Base-by-base conservation (phyloP, 1,140 invertebrate genomes). In the Phocides pigmalion region DNA sequence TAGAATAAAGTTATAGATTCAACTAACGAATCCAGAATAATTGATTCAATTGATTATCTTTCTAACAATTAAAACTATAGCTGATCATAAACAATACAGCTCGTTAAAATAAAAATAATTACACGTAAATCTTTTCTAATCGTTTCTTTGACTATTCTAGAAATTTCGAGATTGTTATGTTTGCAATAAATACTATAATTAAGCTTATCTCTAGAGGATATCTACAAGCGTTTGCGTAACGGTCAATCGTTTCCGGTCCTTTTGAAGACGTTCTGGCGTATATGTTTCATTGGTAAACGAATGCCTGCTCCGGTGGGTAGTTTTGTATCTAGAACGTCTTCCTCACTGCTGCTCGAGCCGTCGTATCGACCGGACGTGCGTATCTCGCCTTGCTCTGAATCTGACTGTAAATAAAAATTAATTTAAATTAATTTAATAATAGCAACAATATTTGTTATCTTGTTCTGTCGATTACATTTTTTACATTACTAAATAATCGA, bases 171-270 rank as follows among this genome's bases (percentile, higher is more conserved):
- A 20, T 39, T 56, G 37, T 6, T 19, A 12, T 41, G 3, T 56
- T 17, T 9, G 53, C 54, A 58, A 46, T 58, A 58, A 16, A 44
- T 44, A 58, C 41, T 58, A 58, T 58, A 46, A 32, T 16, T 58
- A 58, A 58, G 54, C 54, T 46, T 59, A 59, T 19, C 4, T 22
- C 25, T 22, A 56, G 41, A 53, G 11, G 6, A 25, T 64, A 54
- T 54, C 62, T 49, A 37, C 51, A 64, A 49, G 54, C 63, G 53
- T 49, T 58, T 39, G 22, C 39, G 15, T 62, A 70, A 64, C 69
- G 62, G 75, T 89, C 84, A 85, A 74, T 86, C 82, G 14, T 84
- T 74, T 42, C 85, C 84, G 62, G 84, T 83, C 81, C 87, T 88
- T 67, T 81, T 90, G 76, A 88, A 88, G 61, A 58, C 22, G 14